Base-by-base conservation (phyloP, 2,888 invertebrate genomes). In the Cephus spinipes region DNA sequence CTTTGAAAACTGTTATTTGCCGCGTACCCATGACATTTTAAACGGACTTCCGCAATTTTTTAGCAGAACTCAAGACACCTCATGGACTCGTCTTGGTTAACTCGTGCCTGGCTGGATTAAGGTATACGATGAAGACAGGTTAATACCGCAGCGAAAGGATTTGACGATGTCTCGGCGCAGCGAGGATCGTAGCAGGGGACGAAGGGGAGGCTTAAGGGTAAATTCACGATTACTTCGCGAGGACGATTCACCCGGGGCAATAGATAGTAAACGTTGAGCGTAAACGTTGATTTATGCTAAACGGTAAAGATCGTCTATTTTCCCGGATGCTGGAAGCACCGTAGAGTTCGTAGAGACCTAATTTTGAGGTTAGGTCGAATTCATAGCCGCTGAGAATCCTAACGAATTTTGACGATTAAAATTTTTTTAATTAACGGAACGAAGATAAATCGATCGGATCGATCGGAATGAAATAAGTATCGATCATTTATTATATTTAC, bases 1-100 rank as follows among this genome's bases (percentile, higher is more conserved):
- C 55, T 55, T 55, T 73, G 76, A 78, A 78, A 80, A 78, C 73
- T 55, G 76, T 78, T 74, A 74, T 80, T 79, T 78, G 73, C 75
- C 35, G 77, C 79, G 80, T 79, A 80, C 81, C 83, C 80, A 80
- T 84, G 83, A 83, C 84, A 81, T 83, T 84, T 82, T 76, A 83
- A 84, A 84, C 80, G 80, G 69, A 80, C 79, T 55, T 55, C 55
- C 55, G 55, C 9, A 23, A 55, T 55, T 55, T 55, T 55, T 55
- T 23, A 55, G 9, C 55, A 9, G 9, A 23, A 9, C 23, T 9
- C 55, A 6, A 23, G 55, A 55, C 55, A 15, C 55, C 40, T 55
- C 55, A 9, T 6, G 55, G 55, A 55, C 23, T 55, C 55, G 9
- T 55, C 55, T 55, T 55, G 23, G 55, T 23, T 9, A 23, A 23